Evolutionary conservation across 2,888 invertebrate genomes (phyloP).

Genomic region (Drosophila ustulata): DNA sequence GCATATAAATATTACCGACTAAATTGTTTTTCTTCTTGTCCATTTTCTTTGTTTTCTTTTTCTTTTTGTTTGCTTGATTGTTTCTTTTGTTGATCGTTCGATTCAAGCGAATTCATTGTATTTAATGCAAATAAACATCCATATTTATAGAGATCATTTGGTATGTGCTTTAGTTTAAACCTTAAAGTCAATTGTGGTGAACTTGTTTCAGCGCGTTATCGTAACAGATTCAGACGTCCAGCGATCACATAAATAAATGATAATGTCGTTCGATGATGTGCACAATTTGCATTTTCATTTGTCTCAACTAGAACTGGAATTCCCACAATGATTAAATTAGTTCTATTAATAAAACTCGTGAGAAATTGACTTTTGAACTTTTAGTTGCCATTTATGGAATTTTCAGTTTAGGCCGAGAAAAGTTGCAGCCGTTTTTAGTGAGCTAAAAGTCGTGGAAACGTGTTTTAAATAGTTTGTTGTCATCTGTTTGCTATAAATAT

Average conservation of each 20-base stretch:
- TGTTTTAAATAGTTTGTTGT: background rate
- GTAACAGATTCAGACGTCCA: background rate
- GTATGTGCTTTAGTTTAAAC: background rate
- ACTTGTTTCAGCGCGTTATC: no score
- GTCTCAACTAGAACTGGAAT: background rate
- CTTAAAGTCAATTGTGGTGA: background rate
- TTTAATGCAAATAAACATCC: slow-evolving; percentile 67
- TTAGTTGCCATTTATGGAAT: background rate
- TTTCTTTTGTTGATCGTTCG: slow-evolving; percentile 11
- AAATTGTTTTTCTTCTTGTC: slow-evolving; percentile 32
- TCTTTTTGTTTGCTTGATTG: slow-evolving; percentile 12
- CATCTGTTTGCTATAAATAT: no score
- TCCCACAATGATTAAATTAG: background rate
- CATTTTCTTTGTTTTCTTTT: slow-evolving; percentile 24
- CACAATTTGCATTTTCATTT: no score
- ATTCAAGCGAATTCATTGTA: slow-evolving; percentile 45
- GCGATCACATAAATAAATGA: background rate
- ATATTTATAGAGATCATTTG: slow-evolving; percentile 60
- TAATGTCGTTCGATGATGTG: no score
- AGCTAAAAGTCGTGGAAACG: no score
- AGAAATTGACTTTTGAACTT: background rate
- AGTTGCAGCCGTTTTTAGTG: background rate
- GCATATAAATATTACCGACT: slow-evolving; percentile 28
- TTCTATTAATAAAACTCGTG: background rate
- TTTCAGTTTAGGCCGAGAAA: no score